Evolutionary conservation across 2,797 vertebrate genomes (phyloP).

Genomic region (Naso thynnoides): DNA sequence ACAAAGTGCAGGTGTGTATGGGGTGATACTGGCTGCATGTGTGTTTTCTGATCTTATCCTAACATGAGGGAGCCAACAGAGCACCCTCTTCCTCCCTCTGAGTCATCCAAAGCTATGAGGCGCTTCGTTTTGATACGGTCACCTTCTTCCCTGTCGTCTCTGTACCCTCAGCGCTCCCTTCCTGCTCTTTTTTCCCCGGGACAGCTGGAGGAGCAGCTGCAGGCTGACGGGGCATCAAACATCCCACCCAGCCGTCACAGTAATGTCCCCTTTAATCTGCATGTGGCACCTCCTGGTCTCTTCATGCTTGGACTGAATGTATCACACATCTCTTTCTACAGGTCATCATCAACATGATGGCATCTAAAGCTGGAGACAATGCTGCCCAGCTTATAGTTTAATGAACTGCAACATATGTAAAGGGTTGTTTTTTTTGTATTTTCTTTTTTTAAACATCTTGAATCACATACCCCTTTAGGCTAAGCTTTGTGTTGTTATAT

Average conservation of each 20-base stretch:
- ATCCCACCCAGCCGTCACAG: conserved; percentile 54
- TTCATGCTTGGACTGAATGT: conserved; percentile 39
- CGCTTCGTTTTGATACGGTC: conserved; percentile 64
- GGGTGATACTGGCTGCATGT: conserved; percentile 27
- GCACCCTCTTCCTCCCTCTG: conserved; percentile 41
- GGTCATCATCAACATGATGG: conserved; percentile 2
- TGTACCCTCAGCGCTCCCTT: not conserved
- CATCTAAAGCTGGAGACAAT: conserved; percentile 35
- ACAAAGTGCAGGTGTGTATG: conserved; percentile 53
- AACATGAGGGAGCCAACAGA: conserved; percentile 57
- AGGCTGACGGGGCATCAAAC: conserved; percentile 64
- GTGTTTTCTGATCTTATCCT: conserved; percentile 68
- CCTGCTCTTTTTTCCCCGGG: conserved; percentile 37
- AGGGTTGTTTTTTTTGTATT: too few relatives aligned
- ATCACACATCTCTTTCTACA: conserved; percentile 29
- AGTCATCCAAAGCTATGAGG: conserved; percentile 40
- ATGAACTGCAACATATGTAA: not conserved
- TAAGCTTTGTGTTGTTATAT: not conserved
- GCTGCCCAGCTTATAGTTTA: not conserved
- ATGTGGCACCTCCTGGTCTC: conserved; percentile 47
- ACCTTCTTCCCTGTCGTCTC: conserved; percentile 51
- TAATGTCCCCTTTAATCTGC: conserved; percentile 69
- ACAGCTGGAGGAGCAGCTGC: conserved; percentile 82
- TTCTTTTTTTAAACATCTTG: not conserved
- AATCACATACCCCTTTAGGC: not conserved